phyloP scores from a whole-genome alignment of 2,797 vertebrate species.

The Cheirogaleus major region DNA sequence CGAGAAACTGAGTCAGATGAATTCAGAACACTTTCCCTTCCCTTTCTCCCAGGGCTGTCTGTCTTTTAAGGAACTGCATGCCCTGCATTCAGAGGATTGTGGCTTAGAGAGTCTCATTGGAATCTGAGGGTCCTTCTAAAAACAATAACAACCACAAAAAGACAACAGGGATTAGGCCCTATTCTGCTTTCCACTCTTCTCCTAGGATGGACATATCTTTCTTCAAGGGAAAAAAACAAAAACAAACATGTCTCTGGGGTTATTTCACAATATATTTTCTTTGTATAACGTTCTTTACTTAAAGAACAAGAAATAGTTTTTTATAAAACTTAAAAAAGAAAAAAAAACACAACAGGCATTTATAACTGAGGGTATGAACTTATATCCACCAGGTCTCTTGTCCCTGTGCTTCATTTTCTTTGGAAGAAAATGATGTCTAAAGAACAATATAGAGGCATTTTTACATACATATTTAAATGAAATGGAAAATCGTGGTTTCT shows the following conservation, averaged over 20 bases:
- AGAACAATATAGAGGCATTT: conserved; percentile 83
- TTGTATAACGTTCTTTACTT: conserved; percentile 91
- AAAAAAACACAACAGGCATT: conserved; percentile 78
- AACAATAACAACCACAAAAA: conserved; percentile 64
- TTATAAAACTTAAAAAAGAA: conserved; percentile 84
- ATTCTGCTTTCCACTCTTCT: conserved; percentile 77
- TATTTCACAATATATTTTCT: conserved; percentile 91
- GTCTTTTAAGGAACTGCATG: conserved; percentile 75
- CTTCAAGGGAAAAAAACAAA: conserved; percentile 76
- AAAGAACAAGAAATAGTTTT: conserved; percentile 91
- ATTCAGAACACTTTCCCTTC: conserved; percentile 76
- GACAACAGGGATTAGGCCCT: conserved; percentile 81
- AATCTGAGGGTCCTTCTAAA: conserved; percentile 58
- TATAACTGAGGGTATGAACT: conserved; percentile 85
- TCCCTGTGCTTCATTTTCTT: conserved; percentile 82
- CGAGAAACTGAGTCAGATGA: conserved; percentile 80
- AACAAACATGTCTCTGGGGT: conserved; percentile 83
- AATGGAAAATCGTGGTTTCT: conserved; percentile 86
- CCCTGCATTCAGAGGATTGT: conserved; percentile 75
- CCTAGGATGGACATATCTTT: conserved; percentile 83
- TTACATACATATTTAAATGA: conserved; percentile 83
- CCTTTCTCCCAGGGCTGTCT: conserved; percentile 67
- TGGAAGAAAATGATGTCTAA: conserved; percentile 82
- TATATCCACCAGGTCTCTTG: conserved; percentile 87
- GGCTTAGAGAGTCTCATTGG: conserved; percentile 72